Evolutionary conservation across 2,888 invertebrate species (phyloP).

Genomic region (Drosophila histrio): DNA sequence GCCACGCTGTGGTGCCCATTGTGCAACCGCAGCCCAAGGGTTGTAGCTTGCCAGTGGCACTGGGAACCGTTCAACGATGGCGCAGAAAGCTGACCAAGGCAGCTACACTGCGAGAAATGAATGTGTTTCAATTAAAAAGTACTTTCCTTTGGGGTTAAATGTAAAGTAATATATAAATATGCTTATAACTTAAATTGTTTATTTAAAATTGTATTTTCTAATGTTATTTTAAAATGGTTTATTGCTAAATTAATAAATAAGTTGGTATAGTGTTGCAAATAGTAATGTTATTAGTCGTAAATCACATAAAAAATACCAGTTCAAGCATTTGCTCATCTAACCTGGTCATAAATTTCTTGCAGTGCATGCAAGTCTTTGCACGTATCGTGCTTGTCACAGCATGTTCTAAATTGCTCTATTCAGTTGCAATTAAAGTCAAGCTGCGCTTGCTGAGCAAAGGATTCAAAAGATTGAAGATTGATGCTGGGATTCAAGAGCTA

Average conservation of each 20-base stretch:
- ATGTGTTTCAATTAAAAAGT: too few relatives aligned
- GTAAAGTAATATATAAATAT: too few relatives aligned
- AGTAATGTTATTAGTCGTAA: too few relatives aligned
- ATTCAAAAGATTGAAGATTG: neutral
- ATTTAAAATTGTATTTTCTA: too few relatives aligned
- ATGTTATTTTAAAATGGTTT: too few relatives aligned
- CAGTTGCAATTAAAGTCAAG: slow-evolving; percentile 75
- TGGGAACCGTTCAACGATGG: slow-evolving; percentile 43
- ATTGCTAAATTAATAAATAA: too few relatives aligned
- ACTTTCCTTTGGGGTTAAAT: too few relatives aligned
- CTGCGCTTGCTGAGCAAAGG: slow-evolving; percentile 50
- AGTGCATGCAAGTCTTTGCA: slow-evolving; percentile 22
- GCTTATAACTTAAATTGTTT: too few relatives aligned
- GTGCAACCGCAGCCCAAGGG: slow-evolving; percentile 65
- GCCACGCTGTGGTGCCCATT: slow-evolving; percentile 78
- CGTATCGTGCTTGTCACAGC: slow-evolving; percentile 48
- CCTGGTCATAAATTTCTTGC: too few relatives aligned
- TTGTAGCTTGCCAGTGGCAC: slow-evolving; percentile 32
- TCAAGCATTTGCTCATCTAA: too few relatives aligned
- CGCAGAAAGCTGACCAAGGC: slow-evolving; percentile 27
- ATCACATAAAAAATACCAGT: too few relatives aligned
- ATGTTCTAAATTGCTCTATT: slow-evolving; percentile 73
- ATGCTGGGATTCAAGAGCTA: slow-evolving; percentile 24
- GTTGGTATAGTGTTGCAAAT: too few relatives aligned
- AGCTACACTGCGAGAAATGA: slow-evolving; percentile 31